Base-by-base conservation (phyloP, 1,140 invertebrate species). In the Heliconius eleuchia region DNA sequence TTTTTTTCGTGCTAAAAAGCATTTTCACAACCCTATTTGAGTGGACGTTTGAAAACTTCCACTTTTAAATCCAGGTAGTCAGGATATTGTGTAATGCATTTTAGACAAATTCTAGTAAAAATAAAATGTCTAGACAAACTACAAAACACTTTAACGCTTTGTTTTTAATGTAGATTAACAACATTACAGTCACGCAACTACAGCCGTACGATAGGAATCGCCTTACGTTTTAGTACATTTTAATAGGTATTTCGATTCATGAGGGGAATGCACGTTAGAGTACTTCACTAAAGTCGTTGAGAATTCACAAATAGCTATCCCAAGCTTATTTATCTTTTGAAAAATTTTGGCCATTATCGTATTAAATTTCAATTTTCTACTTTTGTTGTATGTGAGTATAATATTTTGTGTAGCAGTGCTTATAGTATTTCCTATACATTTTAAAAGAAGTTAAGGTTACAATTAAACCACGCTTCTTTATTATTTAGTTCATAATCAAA, bases 141-240 rank as follows among this genome's bases (percentile, higher is more conserved):
- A 78, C 74, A 73, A 76, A 78, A 74, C 71, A 78, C 70, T 83
- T 80, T 57, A 77, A 76, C 75, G 70, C 70, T 76, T 75, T 81
- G 46, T 70, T 78, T 60, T 57, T 37, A 81, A 82, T 81, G 78
- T 73, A 78, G 76, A 78, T 82, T 83, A 80, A 77, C 70, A 79
- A 80, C 70, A 52, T 81, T 83, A 80, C 72, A 82, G 82, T 85
- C 82, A 85, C 82, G 80, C 78, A 78, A 82, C 71, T 73, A 78
- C 57, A 74, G 76, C 73, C 57, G 74, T 55, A 39, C 71, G 80
- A 85, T 83, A 71, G 78, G 78, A 82, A 83, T 83, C 79, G 79
- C 79, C 74, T 52, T 79, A 80, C 66, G 55, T 77, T 78, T 82
- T 71, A 82, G 71, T 80, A 80, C 78, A 74, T 46, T 78, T 82